phyloP scores from a whole-genome alignment of 2,797 vertebrate genomes.

The Gymnodraco acuticeps region DNA sequence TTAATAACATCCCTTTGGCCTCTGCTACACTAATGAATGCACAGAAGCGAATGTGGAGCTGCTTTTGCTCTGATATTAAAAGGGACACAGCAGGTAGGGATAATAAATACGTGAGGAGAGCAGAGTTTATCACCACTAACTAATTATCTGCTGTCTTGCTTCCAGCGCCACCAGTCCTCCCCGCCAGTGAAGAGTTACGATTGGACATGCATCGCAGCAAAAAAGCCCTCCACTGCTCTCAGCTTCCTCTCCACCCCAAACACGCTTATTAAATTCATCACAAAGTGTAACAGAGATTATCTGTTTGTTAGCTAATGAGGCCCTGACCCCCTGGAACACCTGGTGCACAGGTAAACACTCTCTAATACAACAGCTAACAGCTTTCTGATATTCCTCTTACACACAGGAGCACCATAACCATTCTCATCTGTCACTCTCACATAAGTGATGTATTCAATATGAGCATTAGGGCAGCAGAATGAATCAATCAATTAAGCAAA shows the following conservation, averaged over 20 bases:
- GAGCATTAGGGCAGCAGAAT: too few relatives aligned
- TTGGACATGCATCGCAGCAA: background rate
- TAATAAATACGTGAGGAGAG: background rate
- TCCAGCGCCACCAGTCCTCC: background rate
- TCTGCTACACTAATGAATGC: too few relatives aligned
- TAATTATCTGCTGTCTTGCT: background rate
- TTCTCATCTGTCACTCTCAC: background rate
- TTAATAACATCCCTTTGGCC: too few relatives aligned
- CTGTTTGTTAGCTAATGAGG: background rate
- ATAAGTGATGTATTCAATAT: too few relatives aligned
- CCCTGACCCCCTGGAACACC: background rate
- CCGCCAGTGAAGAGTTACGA: background rate
- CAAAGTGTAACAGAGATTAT: background rate
- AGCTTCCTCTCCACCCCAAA: background rate
- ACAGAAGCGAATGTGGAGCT: background rate
- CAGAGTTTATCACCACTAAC: background rate
- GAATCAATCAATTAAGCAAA: too few relatives aligned
- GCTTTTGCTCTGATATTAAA: background rate
- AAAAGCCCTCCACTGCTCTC: background rate
- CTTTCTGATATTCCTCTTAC: too few relatives aligned
- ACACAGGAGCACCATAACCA: too few relatives aligned
- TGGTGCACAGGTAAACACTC: background rate
- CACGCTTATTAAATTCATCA: background rate
- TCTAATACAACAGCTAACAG: background rate
- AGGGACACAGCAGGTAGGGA: background rate